phyloP scores from a whole-genome alignment of 92 coral and sea anemone species.

The Palythoa caribaeorum region DNA sequence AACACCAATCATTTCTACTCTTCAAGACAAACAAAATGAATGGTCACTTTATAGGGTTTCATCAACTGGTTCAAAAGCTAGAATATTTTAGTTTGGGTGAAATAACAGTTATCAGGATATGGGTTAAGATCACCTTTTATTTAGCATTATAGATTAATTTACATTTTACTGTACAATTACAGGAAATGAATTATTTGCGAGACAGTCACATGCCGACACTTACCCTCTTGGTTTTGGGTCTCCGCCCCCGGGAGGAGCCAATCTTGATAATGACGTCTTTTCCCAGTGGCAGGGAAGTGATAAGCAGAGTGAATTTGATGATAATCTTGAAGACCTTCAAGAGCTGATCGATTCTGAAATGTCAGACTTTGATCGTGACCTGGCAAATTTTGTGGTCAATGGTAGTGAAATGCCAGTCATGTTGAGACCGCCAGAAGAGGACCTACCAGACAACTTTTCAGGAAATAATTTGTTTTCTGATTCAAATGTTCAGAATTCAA shows the following conservation, averaged over 20 bases:
- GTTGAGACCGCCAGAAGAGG: constrained; percentile 26
- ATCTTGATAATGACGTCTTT: constrained; percentile 34
- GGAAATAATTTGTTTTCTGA: neutral
- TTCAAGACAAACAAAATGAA: no score
- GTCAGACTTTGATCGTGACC: constrained; percentile 41
- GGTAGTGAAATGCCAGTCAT: constrained; percentile 39
- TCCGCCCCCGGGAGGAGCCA: constrained; percentile 20
- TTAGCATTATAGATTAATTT: neutral
- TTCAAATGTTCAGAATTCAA: neutral
- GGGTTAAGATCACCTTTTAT: neutral
- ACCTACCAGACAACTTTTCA: neutral
- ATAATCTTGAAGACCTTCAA: constrained; percentile 44
- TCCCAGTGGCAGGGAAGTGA: constrained; percentile 43
- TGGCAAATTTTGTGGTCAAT: constrained; percentile 37
- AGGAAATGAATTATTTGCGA: constrained; percentile 48
- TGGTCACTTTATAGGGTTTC: no score
- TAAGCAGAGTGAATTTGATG: constrained; percentile 40
- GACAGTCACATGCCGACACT: constrained; percentile 39
- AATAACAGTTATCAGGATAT: neutral
- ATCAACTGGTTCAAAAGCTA: no score
- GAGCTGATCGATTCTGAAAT: constrained; percentile 44
- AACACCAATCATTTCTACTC: no score
- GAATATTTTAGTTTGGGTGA: no score
- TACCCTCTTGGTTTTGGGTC: constrained; percentile 38
- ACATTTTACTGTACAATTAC: neutral